Evolutionary conservation across 2,113 vertebrate species (phyloP), one percentile per base, ranked within the genome.

Genomic region (Xiphophorus couchianus): DNA sequence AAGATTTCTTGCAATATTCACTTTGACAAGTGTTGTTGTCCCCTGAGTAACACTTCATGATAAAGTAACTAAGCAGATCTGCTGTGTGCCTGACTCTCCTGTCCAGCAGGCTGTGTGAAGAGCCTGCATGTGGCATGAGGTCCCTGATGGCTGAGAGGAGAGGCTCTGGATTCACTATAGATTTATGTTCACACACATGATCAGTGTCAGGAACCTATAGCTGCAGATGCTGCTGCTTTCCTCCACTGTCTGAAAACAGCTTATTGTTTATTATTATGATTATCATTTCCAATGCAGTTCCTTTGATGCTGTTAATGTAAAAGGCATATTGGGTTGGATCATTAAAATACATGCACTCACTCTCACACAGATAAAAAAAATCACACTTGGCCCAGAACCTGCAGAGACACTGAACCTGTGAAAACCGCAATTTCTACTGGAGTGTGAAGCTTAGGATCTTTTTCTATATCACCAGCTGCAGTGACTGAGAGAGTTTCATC

Each of bases 61-160:
- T 85, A 88, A 89, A 90, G 91, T 87, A 87, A 88, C 85, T 93
- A 89, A 90, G 87, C 86, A 90, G 91, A 88, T 90, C 87, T 90
- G 85, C 85, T 64, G 69, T 91, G 85, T 77, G 85, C 80, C 89
- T 85, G 77, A 83, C 81, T 80, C 84, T 88, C 88, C 87, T 88
- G 86, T 91, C 87, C 83, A 65, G 83, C 84, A 77, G 82, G 75
- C 62, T 71, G 88, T 86, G 89, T 90, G 91, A 93, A 92, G 88
- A 89, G 88, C 81, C 72, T 93, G 60, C 33, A 87, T 73, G 85
- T 90, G 91, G 84, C 92, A 84, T 87, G 86, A 84, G 84, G 86
- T 91, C 90, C 86, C 83, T 77, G 84, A 77, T 86, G 91, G 72
- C 83, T 71, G 27, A 73, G 74, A 81, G 68, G 81, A 63, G 85